Evolutionary conservation across 2,797 vertebrate species (phyloP).

Genomic region (Harpagifer antarcticus): DNA sequence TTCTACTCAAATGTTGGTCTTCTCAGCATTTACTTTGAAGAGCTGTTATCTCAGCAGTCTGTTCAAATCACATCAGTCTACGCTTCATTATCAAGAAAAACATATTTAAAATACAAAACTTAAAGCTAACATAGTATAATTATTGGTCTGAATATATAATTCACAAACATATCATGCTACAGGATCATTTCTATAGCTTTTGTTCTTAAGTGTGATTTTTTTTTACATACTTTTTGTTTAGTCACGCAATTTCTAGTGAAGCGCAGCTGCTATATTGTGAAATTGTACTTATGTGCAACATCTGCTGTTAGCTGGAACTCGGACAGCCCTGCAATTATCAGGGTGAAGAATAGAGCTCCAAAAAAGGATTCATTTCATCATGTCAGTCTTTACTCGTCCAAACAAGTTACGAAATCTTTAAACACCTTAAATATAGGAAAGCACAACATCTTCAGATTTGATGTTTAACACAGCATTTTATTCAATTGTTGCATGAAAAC

Average conservation of each 20-base stretch:
- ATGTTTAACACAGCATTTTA: too few relatives aligned
- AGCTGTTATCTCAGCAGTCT: background rate
- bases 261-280: background rate
- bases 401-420: too few relatives aligned
- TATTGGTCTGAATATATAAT: background rate
- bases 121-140: background rate
- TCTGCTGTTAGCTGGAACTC: background rate
- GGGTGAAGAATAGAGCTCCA: background rate
- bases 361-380: too few relatives aligned
- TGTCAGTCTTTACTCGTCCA: too few relatives aligned
- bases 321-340: slow-evolving; percentile 22
- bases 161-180: background rate
- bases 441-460: too few relatives aligned
- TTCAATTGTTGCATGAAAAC: too few relatives aligned
- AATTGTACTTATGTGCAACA: background rate
- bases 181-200: background rate
- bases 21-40: slow-evolving; percentile 26
- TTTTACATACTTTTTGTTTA: background rate
- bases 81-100: background rate
- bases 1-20: slow-evolving; percentile 13
- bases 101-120: background rate
- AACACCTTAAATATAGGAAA: too few relatives aligned
- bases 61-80: background rate
- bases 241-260: background rate
- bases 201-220: background rate